Conservation (phyloP, 2,113 vertebrate genomes). For the Parus major region DNA sequence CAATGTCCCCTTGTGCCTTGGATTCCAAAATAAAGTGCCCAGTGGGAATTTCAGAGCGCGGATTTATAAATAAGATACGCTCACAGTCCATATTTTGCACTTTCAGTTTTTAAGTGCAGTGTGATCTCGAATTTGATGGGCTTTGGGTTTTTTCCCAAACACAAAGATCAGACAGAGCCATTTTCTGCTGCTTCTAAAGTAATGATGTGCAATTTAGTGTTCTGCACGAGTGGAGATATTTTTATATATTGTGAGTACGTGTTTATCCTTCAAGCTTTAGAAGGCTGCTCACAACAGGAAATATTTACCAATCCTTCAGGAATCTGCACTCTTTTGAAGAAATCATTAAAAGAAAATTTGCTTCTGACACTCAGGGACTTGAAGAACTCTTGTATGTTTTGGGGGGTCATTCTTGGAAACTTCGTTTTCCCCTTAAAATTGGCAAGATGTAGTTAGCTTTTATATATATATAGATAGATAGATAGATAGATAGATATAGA, state of each 20-base stretch:
- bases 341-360: not conserved
- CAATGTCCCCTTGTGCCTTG: conserved; percentile 66
- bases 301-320: not conserved
- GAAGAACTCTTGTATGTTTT: not conserved
- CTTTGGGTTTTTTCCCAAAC: conserved; percentile 31
- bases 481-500: no score
- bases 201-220: conserved; percentile 45
- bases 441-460: not conserved
- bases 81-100: conserved; percentile 58
- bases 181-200: conserved; percentile 58
- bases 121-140: conserved; percentile 26
- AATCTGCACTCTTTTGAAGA: not conserved
- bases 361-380: not conserved
- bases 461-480: not conserved
- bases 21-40: conserved; percentile 55
- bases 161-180: conserved; percentile 64
- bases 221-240: not conserved
- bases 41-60: conserved; percentile 10
- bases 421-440: not conserved
- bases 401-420: not conserved
- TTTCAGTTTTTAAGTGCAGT: conserved; percentile 20
- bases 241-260: not conserved
- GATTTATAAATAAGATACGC: conserved; percentile 67
- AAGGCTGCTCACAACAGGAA: not conserved
- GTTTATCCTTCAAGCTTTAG: not conserved